Evolutionary conservation across 2,888 invertebrate genomes (phyloP), one percentile per base, ranked within the genome.

Genomic region (Nineta flava): DNA sequence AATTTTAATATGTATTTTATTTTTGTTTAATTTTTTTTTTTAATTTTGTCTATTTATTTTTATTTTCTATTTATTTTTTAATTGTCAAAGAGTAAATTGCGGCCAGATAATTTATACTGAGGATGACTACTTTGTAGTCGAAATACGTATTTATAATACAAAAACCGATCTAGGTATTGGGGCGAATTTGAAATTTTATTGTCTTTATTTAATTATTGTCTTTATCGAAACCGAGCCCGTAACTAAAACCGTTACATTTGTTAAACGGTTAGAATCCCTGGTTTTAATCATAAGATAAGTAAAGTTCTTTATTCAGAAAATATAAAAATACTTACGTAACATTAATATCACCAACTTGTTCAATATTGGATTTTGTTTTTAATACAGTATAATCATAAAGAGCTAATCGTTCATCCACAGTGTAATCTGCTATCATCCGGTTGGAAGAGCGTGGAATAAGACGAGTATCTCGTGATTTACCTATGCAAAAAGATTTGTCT

Each of bases 341-440:
- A 16, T 70, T 54, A 1, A 64, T 63, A 48, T 71, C 53, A 47
- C 69, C 70, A 0, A 62, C 64, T 66, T 65, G 51, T 61, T 62
- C 34, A 31, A 16, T 6, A 61, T 55, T 0, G 69, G 68, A n/a
- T n/a, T 40, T 17, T 16, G 62, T 65, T 0, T 64, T 61, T 40
- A 60, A 59, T 40, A 74, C 66, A 17, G 71, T 71, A 13, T 72
- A 74, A 51, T 75, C 70, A 54, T 78, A 70, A 31, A 79, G 62
- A 9, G 72, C 75, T 19, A 73, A 62, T 9, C 77, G 66, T 64
- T 78, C 77, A 56, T 76, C 76, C 1, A 64, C 51, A 0, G 74
- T 69, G 64, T 68, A 77, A 7, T 69, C 65, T 2, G 67, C 31
- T 62, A 67, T 55, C 53, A 65, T 54, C 13, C 66, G 58, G 54